phyloP scores from a whole-genome alignment of 2,797 vertebrate genomes.

The Clarias fuscus region DNA sequence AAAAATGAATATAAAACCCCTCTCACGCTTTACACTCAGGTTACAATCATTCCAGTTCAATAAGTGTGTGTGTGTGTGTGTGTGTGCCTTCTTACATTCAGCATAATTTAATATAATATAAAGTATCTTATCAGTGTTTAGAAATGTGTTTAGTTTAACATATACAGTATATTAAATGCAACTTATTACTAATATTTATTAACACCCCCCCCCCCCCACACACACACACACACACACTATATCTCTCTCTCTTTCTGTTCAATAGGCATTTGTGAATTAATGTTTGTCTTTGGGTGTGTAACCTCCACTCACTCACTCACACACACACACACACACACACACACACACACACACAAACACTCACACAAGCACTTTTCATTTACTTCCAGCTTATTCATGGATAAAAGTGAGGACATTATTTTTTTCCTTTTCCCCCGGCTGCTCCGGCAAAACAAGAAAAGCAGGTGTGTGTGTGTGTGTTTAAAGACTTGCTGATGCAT shows the following conservation, averaged over 20 bases:
- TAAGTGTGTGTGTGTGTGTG: too few species aligned
- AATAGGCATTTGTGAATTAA: not conserved
- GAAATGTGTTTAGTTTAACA: not conserved
- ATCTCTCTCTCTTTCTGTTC: not conserved
- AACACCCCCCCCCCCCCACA: not conserved
- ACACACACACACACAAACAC: not conserved
- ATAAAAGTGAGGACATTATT: not conserved
- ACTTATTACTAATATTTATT: not conserved
- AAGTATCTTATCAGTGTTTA: not conserved
- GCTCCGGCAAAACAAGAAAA: not conserved
- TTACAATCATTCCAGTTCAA: not conserved
- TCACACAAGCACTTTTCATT: not conserved
- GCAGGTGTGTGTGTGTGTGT: not conserved
- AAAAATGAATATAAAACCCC: too few species aligned
- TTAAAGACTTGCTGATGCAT: too few species aligned
- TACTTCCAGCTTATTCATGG: not conserved
- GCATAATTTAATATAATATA: not conserved
- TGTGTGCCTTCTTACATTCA: too few species aligned
- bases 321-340: not conserved
- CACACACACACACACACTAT: not conserved
- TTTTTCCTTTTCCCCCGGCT: not conserved
- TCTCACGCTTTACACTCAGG: not conserved
- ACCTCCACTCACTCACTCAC: too few species aligned
- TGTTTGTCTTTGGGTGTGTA: not conserved
- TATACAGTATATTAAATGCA: not conserved